Percentiles rank a stretch among this genome's conserved stretches.
Evolutionary conservation across 2,113 vertebrate species (phyloP).

Genomic region (Misgurnus mizolepis): DNA sequence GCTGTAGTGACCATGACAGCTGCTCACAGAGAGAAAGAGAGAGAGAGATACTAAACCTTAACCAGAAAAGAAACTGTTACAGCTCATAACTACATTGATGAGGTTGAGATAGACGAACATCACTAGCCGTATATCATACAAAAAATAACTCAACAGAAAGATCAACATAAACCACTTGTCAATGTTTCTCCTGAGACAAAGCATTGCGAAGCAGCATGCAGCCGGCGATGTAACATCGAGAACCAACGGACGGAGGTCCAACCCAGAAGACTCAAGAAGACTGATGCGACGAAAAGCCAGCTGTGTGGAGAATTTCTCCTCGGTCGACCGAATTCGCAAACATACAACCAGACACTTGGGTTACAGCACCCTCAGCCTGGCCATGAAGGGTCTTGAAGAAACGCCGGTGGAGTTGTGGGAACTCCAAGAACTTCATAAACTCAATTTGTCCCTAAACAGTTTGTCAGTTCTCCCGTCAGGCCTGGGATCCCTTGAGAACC

Average conservation of each 20-base stretch:
- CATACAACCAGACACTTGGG: conserved; percentile 69
- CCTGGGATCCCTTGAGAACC: conserved; percentile 79
- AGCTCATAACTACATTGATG: background rate
- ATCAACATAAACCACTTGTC: background rate
- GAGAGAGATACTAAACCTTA: background rate
- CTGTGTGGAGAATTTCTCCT: conserved; percentile 73
- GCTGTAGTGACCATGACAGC: conserved; percentile 54
- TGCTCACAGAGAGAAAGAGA: conserved; percentile 30
- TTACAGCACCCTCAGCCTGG: conserved; percentile 84
- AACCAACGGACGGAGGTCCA: conserved; percentile 71
- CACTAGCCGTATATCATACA: background rate
- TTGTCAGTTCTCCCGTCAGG: conserved; percentile 78
- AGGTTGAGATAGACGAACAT: background rate
- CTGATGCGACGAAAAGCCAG: conserved; percentile 58
- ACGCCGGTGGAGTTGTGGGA: conserved; percentile 87
- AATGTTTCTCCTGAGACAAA: conserved; percentile 51
- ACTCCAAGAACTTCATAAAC: conserved; percentile 86
- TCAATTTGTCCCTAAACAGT: conserved; percentile 90
- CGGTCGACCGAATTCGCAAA: conserved; percentile 69
- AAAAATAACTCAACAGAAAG: background rate
- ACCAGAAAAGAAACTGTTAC: too few species aligned
- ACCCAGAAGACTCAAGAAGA: conserved; percentile 67
- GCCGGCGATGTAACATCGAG: background rate
- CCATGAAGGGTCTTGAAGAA: conserved; percentile 83
- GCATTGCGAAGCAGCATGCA: conserved; percentile 26